Evolutionary conservation across 35 echinoderm and acorn worm species (phyloP), one percentile per base, ranked within the genome.

Genomic region (Strongylocentrotus purpuratus): DNA sequence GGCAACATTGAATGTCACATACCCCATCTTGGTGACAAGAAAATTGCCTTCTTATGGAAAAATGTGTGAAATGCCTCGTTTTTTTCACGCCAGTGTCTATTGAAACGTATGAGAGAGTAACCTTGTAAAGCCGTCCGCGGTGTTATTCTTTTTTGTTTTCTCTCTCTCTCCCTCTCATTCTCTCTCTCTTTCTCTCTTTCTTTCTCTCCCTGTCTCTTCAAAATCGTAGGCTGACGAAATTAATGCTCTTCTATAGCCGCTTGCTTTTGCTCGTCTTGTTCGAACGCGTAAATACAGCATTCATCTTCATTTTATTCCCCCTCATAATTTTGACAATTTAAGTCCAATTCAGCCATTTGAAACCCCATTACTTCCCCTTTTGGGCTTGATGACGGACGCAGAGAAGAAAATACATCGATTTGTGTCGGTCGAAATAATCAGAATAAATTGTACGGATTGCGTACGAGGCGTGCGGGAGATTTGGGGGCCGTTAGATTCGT

Each of bases 301-400:
- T 89, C 87, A 89, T 89, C 87, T 89, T 89, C 87, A 89, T 89
- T 89, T 45, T 46, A 89, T 89, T 89, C 9, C 87, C 45, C 65
- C 87, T 89, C 45, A 46, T 89, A 89, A 89, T 89, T 89, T 89
- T 46, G 87, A 89, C 87, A 89, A 89, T 89, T 89, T 89, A 89
- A 89, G 87, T 89, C 87, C 87, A 89, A 89, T 89, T 89, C 87
- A 89, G 87, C 87, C 87, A 46, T 46, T 46, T 46, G 33, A 89
- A 89, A 46, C 87, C 87, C 87, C 87, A 33, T 45, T 89, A 46
- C 33, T 46, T 33, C 87, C 32, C 45, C 87, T 46, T 89, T 46
- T 46, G 87, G 87, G 33, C 12, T 89, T 46, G 45, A 89, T 33
- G 45, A 46, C 33, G 25, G 31, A 89, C 45, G 45, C 87, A 89